These are phyloP conservation scores for Anoncus sp. DNA, from an alignment of 2,888 invertebrate species.

Conservation along the genomic window DNA sequence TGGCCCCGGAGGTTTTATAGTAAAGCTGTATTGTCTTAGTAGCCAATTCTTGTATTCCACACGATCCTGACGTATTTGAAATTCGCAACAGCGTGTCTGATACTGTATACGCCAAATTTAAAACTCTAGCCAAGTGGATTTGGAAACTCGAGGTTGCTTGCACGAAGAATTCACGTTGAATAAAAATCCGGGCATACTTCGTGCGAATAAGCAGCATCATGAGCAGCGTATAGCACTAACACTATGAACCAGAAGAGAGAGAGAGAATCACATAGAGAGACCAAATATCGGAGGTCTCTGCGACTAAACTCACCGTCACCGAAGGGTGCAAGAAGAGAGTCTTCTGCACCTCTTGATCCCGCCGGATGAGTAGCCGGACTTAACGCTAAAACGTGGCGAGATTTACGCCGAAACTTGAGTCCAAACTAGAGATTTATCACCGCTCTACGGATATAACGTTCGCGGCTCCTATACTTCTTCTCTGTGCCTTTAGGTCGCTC, in stretches of 20 bases:
- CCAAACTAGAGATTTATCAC: constrained; percentile 81
- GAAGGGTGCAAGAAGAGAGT: constrained; percentile 67
- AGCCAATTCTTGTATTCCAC: constrained; percentile 32
- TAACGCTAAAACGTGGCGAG: constrained; percentile 83
- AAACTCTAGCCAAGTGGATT: constrained; percentile 66
- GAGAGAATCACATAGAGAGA: constrained; percentile 18
- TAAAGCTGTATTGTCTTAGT: neutral
- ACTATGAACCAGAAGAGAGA: constrained; percentile 15
- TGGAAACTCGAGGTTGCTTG: constrained; percentile 24
- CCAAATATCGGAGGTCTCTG: constrained; percentile 14
- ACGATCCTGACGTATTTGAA: constrained; percentile 1
- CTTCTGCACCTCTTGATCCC: constrained; percentile 79
- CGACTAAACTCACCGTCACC: constrained; percentile 45
- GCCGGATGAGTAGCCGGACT: constrained; percentile 81
- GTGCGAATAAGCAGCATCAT: constrained; percentile 11
- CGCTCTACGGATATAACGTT: constrained; percentile 64
- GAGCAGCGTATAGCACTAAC: constrained; percentile 18
- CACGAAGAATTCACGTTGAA: constrained; percentile 35
- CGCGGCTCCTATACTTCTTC: constrained; percentile 64
- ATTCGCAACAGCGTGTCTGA: constrained; percentile 21
- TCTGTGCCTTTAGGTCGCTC: constrained; percentile 20
- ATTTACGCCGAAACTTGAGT: constrained; percentile 82
- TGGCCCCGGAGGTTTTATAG: neutral
- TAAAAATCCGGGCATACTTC: constrained; percentile 3
- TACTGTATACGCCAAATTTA: constrained; percentile 44